These are phyloP conservation scores for Corythornis cristatus DNA, from an alignment of 2,113 vertebrate genomes.

Conservation along the genomic window DNA sequence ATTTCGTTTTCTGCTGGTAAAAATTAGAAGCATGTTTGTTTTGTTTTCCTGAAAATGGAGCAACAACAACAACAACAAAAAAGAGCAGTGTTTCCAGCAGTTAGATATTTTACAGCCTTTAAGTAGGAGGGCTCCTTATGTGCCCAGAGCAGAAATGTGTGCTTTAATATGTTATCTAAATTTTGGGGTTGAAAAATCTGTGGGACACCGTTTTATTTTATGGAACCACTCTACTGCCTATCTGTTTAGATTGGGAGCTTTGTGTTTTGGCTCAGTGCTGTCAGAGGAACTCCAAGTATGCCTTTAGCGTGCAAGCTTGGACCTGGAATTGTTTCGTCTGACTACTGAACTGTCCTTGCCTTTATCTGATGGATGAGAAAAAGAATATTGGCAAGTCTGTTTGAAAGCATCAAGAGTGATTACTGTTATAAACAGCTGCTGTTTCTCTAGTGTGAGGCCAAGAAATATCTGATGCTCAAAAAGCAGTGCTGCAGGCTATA, in stretches of 20 bases:
- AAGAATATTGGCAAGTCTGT: neutral
- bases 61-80: neutral
- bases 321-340: neutral
- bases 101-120: neutral
- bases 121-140: neutral
- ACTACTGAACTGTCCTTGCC: neutral
- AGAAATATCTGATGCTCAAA: neutral
- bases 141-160: neutral
- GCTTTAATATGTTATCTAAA: neutral
- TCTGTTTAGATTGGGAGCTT: neutral
- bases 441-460: neutral
- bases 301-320: neutral
- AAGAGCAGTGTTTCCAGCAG: neutral
- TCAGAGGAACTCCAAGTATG: neutral
- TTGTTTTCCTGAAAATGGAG: neutral
- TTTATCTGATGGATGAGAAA: neutral
- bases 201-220: neutral
- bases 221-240: fast-evolving
- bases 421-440: neutral
- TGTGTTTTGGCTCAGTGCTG: neutral
- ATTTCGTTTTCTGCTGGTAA: neutral
- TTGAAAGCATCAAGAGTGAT: neutral
- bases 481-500: neutral
- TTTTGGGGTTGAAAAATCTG: neutral
- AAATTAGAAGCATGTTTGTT: neutral